Evolutionary conservation across 2,888 invertebrate genomes (phyloP), one percentile per base, ranked within the genome.

Genomic region (Cacoxenus indagator): DNA sequence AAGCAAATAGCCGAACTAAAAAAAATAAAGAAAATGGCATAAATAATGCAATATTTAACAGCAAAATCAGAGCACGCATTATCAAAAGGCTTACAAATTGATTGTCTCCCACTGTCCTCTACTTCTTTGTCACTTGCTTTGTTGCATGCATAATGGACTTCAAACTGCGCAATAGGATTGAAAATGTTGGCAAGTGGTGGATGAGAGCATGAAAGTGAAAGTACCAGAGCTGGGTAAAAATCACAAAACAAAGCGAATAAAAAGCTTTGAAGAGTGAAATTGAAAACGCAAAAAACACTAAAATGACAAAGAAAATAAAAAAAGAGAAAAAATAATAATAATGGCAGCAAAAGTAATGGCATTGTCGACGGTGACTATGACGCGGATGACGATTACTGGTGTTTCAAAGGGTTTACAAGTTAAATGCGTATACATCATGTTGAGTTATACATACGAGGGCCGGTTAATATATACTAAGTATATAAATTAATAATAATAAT

Each of bases 351-450:
- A 19, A n/a, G 8, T 43, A 26, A 45, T 45, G 11, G 26, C 43
- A 24, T 29, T 19, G 31, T 19, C 19, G 59, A 27, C 26, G 17
- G 14, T 51, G 31, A 9, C 31, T 26, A 26, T 26, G 55, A 55
- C 26, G 11, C 45, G 11, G 31, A 22, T 24, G 24, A 62, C 43
- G 61, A 62, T 62, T 45, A 45, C 61, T 43, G 43, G 61, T 62
- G 22, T 62, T 62, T 62, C 45, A 62, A 62, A 62, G 61, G 61
- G 45, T 62, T 62, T 62, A 62, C 61, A 62, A 62, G 61, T 43
- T 9, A 62, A 62, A 62, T 43, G 61, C 61, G 61, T 51, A 48
- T 8, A 22, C 48, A 17, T 48, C 31, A 48, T 43, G 45, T n/a
- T n/a, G n/a, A n/a, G 11, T 43, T 43, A 2, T n/a, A n/a, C 45